A percentile compares a stretch with the other conserved stretches of the same genome.
phyloP scores from a whole-genome alignment of 2,113 vertebrate species.

The Kryptolebias marmoratus region DNA sequence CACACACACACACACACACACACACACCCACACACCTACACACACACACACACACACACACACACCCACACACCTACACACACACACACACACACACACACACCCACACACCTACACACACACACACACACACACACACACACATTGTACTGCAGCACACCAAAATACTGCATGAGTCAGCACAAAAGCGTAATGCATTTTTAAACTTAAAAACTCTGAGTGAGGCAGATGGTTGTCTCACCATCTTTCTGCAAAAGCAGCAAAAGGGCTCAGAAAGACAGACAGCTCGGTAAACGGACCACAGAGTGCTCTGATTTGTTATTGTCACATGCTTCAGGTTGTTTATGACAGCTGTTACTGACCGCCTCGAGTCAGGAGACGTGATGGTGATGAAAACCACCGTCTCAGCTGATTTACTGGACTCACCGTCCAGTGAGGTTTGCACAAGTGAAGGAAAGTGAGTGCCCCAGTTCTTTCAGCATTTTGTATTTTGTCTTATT shows the following conservation, averaged over 20 bases:
- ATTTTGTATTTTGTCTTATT: neutral
- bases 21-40: too few species aligned
- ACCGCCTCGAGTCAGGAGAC: neutral
- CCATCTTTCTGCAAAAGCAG: neutral
- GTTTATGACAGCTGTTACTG: conserved; percentile 22
- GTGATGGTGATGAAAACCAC: conserved; percentile 17
- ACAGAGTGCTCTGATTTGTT: conserved; percentile 32
- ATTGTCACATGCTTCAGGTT: conserved; percentile 17
- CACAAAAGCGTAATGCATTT: conserved; percentile 20
- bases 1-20: neutral
- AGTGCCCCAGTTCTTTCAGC: conserved; percentile 7
- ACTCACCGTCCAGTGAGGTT: conserved; percentile 22
- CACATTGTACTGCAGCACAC: conserved; percentile 7
- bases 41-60: neutral
- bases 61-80: too few species aligned
- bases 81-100: too few species aligned
- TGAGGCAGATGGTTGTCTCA: conserved; percentile 12
- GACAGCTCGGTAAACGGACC: neutral
- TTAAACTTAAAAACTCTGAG: conserved; percentile 14
- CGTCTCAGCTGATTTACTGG: conserved; percentile 18
- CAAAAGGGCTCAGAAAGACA: conserved; percentile 6
- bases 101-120: too few species aligned
- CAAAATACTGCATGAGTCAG: conserved; percentile 36
- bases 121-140: neutral
- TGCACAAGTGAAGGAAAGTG: neutral